Conservation (phyloP, 2,113 vertebrate species). For the Formicarius rufipectus region DNA sequence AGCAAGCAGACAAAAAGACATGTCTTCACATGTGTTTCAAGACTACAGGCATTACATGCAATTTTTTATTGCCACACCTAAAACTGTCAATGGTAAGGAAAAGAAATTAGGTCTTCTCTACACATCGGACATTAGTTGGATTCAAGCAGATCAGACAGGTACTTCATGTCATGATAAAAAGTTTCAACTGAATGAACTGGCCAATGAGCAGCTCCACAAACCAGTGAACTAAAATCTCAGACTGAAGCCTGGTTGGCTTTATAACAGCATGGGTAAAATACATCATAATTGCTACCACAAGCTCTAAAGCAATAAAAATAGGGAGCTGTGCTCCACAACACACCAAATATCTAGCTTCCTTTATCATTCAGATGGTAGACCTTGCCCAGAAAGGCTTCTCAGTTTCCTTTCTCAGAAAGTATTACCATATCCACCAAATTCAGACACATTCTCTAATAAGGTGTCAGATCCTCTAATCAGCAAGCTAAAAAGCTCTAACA, state of each 20-base stretch:
- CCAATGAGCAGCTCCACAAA: background rate
- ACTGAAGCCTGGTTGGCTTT: background rate
- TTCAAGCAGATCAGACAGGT: background rate
- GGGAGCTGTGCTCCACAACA: background rate
- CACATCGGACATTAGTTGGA: background rate
- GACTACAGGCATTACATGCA: background rate
- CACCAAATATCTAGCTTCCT: background rate
- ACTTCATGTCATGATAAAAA: background rate
- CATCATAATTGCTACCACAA: background rate
- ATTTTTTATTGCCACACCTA: background rate
- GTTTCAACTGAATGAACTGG: background rate
- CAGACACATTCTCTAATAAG: background rate
- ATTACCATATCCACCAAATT: background rate
- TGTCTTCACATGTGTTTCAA: background rate
- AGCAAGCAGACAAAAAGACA: background rate
- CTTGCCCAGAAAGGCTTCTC: background rate
- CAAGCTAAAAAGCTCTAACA: background rate
- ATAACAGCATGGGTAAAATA: background rate
- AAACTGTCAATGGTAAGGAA: background rate
- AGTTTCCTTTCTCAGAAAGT: background rate
- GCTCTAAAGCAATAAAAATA: background rate
- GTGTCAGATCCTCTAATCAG: background rate
- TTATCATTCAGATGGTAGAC: background rate
- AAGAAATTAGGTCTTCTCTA: background rate
- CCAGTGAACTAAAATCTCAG: background rate